phyloP scores from a whole-genome alignment of 2,888 invertebrate genomes.

The Sussaba pulchella region DNA sequence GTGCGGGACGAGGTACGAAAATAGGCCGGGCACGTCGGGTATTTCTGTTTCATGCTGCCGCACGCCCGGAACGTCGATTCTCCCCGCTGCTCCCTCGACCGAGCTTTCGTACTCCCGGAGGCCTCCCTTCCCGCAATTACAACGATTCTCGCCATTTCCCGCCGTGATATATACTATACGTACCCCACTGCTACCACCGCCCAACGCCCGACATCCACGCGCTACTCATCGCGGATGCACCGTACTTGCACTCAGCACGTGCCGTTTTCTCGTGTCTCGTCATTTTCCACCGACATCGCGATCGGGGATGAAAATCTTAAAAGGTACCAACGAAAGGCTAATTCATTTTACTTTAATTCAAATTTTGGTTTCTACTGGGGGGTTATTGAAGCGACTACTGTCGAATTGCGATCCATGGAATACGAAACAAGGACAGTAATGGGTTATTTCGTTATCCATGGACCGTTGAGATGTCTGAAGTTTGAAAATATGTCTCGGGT shows the following conservation, averaged over 20 bases:
- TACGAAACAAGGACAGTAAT: too few species aligned
- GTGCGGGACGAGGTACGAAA: slow-evolving; percentile 69
- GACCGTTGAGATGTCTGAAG: too few species aligned
- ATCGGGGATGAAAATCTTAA: slow-evolving; percentile 12
- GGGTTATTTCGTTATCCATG: too few species aligned
- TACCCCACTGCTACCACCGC: slow-evolving; percentile 20
- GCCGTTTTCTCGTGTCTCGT: slow-evolving; percentile 12
- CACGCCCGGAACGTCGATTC: slow-evolving; percentile 61
- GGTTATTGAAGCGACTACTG: too few species aligned
- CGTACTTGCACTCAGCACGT: slow-evolving; percentile 5
- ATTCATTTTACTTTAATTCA: too few species aligned
- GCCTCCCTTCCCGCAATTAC: slow-evolving; percentile 62
- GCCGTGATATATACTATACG: slow-evolving; percentile 43
- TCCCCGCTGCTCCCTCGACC: slow-evolving; percentile 54
- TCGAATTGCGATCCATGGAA: too few species aligned
- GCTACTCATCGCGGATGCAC: neutral
- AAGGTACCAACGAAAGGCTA: too few species aligned
- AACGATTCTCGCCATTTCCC: slow-evolving; percentile 64
- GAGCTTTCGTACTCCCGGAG: slow-evolving; percentile 30
- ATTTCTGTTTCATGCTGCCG: slow-evolving; percentile 70
- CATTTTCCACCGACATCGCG: slow-evolving; percentile 15
- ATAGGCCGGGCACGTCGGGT: slow-evolving; percentile 73
- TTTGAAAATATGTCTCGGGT: too few species aligned
- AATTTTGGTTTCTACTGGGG: too few species aligned
- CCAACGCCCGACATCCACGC: neutral